phyloP scores from a whole-genome alignment of 2,113 vertebrate species.

The Zosterops borbonicus region DNA sequence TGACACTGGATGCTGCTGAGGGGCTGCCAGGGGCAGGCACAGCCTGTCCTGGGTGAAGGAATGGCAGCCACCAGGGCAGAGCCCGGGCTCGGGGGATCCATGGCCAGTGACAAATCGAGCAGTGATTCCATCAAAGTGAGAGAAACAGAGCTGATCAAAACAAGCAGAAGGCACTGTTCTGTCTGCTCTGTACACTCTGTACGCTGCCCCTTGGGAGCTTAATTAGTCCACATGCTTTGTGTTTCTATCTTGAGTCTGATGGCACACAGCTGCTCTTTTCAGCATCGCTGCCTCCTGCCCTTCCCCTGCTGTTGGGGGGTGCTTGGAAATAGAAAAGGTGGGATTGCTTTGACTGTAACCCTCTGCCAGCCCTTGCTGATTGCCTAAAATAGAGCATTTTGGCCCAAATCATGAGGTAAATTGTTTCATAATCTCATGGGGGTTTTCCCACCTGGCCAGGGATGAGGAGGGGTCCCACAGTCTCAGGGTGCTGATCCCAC shows the following conservation, averaged over 20 bases:
- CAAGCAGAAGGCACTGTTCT: slow-evolving; percentile 47
- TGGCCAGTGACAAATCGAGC: background rate
- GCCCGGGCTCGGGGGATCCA: background rate
- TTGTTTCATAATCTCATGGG: background rate
- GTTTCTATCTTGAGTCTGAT: slow-evolving; percentile 50
- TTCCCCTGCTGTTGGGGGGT: background rate
- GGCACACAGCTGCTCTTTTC: slow-evolving; percentile 38
- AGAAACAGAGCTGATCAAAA: slow-evolving; percentile 30
- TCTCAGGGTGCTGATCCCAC: background rate
- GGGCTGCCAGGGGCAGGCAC: background rate
- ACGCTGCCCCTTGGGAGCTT: slow-evolving; percentile 33
- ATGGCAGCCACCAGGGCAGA: background rate
- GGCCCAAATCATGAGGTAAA: background rate
- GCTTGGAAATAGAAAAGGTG: rapidly evolving
- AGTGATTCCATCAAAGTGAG: background rate
- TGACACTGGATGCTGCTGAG: background rate
- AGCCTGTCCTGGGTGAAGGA: background rate
- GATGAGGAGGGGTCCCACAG: background rate
- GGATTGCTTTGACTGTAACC: background rate
- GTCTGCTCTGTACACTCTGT: slow-evolving; percentile 30
- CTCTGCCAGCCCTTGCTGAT: background rate
- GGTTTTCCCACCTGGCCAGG: background rate
- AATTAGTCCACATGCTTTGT: slow-evolving; percentile 12
- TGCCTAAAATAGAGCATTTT: background rate
- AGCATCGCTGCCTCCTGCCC: background rate